Base-by-base conservation (phyloP, 2,888 invertebrate species). In the Tuta absoluta region DNA sequence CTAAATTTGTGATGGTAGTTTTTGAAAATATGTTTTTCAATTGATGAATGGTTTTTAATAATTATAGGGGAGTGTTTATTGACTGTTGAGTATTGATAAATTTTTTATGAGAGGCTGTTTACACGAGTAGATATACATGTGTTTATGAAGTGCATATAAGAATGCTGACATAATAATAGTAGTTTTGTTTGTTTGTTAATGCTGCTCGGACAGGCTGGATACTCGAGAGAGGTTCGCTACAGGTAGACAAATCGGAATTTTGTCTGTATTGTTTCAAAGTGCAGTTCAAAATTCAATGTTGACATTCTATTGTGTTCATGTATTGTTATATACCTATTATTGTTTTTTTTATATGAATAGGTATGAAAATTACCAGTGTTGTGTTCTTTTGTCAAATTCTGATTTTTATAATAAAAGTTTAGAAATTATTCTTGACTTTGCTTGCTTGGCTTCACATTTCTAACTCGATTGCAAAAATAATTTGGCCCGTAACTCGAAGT, bases 131-230 rank as follows among this genome's bases (percentile, higher is more conserved):
- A 74, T 76, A 75, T 78, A 80, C 78, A 76, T 70, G 75, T 81
- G 72, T 85, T 86, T 87, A 83, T 79, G 78, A 80, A 72, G 68
- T 78, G 74, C 82, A 85, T 85, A 81, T 75, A 74, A 72, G 71
- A 60, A 67, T 69, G 64, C 72, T 75, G 74, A 77, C 76, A 75
- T 76, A 81, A 81, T 4, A 8, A 82, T 80, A 80, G 75, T 71
- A 81, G 66, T 78, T 80, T 78, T 80, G 72, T 81, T 78, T 81
- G 72, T 81, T 79, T 82, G 81, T 87, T 84, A 83, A 83, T 75
- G 91, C 91, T 79, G 88, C 90, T 82, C 75, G 85, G 81, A 88
- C 84, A 90, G 89, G 86, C 88, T 77, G 89, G 85, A 78, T 87
- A 85, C 76, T 82, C 86, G 84, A 86, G 88, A 85, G 89, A 81